Base-by-base conservation (phyloP, 2,888 invertebrate genomes). In the Boloria selene region DNA sequence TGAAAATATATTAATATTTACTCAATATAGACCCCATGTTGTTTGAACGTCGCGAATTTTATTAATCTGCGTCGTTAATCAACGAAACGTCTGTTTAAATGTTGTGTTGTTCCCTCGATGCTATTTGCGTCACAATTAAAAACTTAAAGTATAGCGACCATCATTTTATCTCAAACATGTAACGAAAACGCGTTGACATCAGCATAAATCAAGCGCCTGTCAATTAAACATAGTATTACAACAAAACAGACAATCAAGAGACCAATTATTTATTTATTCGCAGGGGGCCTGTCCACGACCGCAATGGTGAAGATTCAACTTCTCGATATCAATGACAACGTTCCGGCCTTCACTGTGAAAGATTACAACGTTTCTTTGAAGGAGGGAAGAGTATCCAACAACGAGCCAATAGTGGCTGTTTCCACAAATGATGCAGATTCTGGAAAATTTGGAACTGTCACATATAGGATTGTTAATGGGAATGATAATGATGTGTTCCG, bases 301-400 rank as follows among this genome's bases (percentile, higher is more conserved):
- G 96, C 98, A 55, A 96, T 98, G 93, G 95, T 98, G 65, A 97
- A 97, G 89, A 96, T 99, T 70, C 97, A 97, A 88, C 94, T 99
- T 71, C 95, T 96, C 65, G 98, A 98, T 92, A 96, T 98, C 75
- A 99, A 99, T 92, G 98, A 99, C 94, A 98, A 98, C 92, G 94
- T 95, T n/a, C 99, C 99, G 0, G 93, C 95, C 47, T 99, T 99
- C 93, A 95, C 96, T 83, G 97, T 98, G 16, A 94, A 95, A 63
- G 96, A 96, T 83, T 99, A 99, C 94, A 98, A 97, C 90, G 97
- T 98, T 65, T 98, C 97, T 66, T 86, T 99, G 75, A 95, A 96
- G 71, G 96, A 97, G 81, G 94, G 95, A 16, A 93, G 94, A 52
- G 93, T 94, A 59, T 91, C 92, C 17, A 90, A 93, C 1, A 93